Conservation (phyloP, 2,888 invertebrate genomes). For the Rhyacophila evoluta region DNA sequence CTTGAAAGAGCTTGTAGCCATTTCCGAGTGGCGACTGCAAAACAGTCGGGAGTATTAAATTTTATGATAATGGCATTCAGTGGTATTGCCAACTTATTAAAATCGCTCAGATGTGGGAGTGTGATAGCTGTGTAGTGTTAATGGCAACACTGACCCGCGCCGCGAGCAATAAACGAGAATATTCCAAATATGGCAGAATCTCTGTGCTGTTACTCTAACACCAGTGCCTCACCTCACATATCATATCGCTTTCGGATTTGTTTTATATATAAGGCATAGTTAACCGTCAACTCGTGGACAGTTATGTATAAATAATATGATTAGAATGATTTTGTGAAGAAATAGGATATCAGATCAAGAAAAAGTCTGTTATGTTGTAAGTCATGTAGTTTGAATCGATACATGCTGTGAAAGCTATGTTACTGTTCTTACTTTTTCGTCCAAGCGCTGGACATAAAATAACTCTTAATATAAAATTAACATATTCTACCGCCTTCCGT, state of each 20-base stretch:
- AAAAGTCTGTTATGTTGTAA: no score
- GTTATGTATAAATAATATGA: no score
- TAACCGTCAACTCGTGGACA: neutral
- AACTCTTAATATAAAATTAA: no score
- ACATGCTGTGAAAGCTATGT: no score
- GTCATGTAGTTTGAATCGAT: no score
- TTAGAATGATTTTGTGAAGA: no score
- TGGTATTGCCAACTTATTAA: neutral
- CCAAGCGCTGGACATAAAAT: no score
- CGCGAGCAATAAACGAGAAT: neutral
- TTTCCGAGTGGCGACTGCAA: neutral
- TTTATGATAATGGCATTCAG: constrained; percentile 4
- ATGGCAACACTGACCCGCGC: neutral
- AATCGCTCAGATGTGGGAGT: constrained; percentile 1
- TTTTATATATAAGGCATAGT: neutral
- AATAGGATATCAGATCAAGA: no score
- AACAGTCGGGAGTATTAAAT: neutral
- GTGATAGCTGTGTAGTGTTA: neutral
- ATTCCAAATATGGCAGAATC: constrained; percentile 22
- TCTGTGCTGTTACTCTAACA: neutral
- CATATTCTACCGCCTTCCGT: no score
- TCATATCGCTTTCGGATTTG: constrained; percentile 3
- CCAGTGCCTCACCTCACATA: neutral
- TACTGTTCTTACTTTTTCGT: no score
- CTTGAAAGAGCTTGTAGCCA: neutral